A percentile compares a stretch with the other conserved stretches of the same genome.
Evolutionary conservation across 64 coral and sea anemone species (phyloP).

Genomic region (Stichodactyla mertensii): DNA sequence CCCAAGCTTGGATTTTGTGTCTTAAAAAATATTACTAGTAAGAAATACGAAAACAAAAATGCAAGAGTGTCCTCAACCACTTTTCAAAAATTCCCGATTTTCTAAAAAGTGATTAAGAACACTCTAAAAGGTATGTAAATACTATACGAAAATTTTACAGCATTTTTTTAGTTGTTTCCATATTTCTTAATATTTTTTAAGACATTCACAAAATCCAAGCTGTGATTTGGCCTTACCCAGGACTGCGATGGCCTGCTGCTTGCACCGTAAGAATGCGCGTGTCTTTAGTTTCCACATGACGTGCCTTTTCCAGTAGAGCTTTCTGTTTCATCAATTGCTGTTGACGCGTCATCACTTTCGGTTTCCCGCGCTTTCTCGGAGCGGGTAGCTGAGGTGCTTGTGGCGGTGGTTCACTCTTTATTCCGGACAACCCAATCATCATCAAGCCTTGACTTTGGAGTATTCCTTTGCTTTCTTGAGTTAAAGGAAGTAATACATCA

Average conservation of each 20-base stretch:
- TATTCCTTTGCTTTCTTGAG: not conserved
- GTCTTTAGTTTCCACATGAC: conserved; percentile 19
- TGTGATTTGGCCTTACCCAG: not conserved
- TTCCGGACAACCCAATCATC: conserved; percentile 15
- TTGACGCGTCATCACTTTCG: conserved; percentile 12
- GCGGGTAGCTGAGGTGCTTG: not conserved
- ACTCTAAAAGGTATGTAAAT: too few relatives aligned
- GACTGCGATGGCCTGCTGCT: not conserved
- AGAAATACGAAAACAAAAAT: too few relatives aligned
- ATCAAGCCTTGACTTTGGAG: conserved; percentile 1
- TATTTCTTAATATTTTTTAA: too few relatives aligned
- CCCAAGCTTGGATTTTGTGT: too few relatives aligned
- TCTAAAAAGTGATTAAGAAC: too few relatives aligned
- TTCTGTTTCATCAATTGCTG: conserved; percentile 36
- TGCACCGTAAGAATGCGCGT: not conserved
- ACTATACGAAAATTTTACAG: too few relatives aligned
- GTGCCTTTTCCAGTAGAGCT: conserved; percentile 18
- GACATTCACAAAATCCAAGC: not conserved
- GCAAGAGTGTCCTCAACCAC: too few relatives aligned
- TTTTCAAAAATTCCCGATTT: too few relatives aligned
- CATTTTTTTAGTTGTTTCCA: too few relatives aligned
- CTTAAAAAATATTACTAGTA: too few relatives aligned
- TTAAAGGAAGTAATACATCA: not conserved
- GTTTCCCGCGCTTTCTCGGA: conserved; percentile 36
- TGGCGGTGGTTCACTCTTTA: not conserved